Base-by-base conservation (phyloP, 2,888 invertebrate genomes). In the Diabrotica balteata region DNA sequence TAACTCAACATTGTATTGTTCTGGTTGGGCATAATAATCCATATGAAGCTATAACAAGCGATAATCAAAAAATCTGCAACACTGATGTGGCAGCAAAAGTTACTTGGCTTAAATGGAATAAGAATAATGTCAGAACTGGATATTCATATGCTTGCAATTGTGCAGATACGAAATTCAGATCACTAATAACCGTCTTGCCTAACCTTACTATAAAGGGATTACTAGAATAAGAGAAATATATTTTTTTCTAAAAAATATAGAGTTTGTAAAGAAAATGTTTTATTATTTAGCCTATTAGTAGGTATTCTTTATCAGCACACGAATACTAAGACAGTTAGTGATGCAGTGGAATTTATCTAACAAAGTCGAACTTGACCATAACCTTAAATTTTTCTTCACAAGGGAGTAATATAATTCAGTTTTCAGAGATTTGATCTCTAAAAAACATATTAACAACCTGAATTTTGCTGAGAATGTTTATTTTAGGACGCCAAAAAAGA, bases 11-110 rank as follows among this genome's bases (percentile, higher is more conserved):
- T 5, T 90, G 88, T 0, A 85, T 88, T 1, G 90, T 87, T 2
- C 87, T 90, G 74, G 78, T 91, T 7, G 86, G 88, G 53, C 86
- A 89, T 65, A 91, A 91, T 82, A 90, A 91, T 78, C 90, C 90
- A 0, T 81, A 83, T 68, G 67, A 80, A 9, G 60, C 71, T 7
- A 63, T 64, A 3, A 66, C 72, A 42, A 7, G 7, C 8, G 4
- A 2, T 32, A n/a, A n/a, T 55, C 55, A 60, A n/a, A 74, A 77
- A 59, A 59, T 77, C 32, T 71, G 81, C 66, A 82, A 82, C 66
- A 64, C 77, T 44, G 85, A 88, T 65, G 82, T 89, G 72, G 90
- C 90, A 78, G 74, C 80, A 17, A 85, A 87, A 57, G 86, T 90
- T 74, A 83, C 82, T 74, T 90, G 91, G 90, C 79, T 90, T n/a